Conservation (phyloP, 1,140 invertebrate genomes). For the Holcopasites calliopsidis region DNA sequence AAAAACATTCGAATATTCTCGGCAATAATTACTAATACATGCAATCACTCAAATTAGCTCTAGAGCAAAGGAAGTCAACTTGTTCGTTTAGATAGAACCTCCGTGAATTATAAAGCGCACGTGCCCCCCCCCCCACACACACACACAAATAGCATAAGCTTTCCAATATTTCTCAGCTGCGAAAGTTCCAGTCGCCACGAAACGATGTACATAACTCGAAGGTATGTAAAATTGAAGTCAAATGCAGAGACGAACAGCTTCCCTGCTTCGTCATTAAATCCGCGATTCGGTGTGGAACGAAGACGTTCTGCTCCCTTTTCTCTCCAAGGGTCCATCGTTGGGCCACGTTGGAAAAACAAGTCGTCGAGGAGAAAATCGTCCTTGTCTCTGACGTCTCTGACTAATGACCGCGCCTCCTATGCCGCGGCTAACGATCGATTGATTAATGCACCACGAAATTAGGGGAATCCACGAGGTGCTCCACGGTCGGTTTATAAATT, state of each 20-base stretch:
- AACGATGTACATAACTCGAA: background rate
- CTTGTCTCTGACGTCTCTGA: constrained; percentile 62
- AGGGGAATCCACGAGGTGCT: constrained; percentile 39
- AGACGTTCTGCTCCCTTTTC: too few species aligned
- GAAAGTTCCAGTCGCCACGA: too few species aligned
- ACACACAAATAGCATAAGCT: too few species aligned
- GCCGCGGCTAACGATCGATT: constrained; percentile 67
- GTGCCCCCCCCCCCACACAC: too few species aligned
- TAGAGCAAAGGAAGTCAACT: too few species aligned
- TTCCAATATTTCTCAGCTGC: too few species aligned
- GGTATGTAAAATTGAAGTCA: background rate
- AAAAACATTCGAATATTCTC: too few species aligned
- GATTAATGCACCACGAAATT: constrained; percentile 60
- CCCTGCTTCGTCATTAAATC: background rate
- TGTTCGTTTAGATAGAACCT: too few species aligned
- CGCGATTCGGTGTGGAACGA: background rate
- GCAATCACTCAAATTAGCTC: too few species aligned
- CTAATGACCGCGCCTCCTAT: constrained; percentile 44
- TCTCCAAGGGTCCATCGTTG: too few species aligned
- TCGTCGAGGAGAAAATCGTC: constrained; percentile 16
- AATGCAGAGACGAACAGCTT: background rate
- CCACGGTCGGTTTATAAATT: constrained; percentile 38
- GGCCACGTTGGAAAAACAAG: constrained; percentile 34
- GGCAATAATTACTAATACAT: too few species aligned
- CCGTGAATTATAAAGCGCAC: too few species aligned